Conservation (phyloP, 2,888 invertebrate genomes). For the Poecilobothrus nobilitatus region DNA sequence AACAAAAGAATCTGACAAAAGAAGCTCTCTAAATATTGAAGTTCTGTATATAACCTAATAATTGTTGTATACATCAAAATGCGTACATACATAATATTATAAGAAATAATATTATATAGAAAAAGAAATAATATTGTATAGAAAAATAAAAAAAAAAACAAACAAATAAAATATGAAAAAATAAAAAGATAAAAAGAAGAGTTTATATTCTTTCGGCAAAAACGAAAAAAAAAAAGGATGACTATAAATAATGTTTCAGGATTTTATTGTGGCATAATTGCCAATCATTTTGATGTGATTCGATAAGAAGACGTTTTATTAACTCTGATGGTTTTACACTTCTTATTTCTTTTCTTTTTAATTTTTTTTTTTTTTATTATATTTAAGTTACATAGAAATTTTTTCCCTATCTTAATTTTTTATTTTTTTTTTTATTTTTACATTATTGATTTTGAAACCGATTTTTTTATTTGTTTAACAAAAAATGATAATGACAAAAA, state of each 20-base stretch:
- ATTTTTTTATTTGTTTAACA: too few species aligned
- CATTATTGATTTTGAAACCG: too few species aligned
- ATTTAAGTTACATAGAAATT: too few species aligned
- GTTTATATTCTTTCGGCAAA: not conserved
- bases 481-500: too few species aligned
- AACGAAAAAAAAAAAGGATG: not conserved
- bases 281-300: slow-evolving; percentile 6
- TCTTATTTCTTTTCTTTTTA: not conserved
- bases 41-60: not conserved
- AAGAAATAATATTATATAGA: not conserved
- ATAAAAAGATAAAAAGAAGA: not conserved
- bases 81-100: not conserved
- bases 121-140: not conserved
- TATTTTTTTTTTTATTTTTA: too few species aligned
- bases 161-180: not conserved
- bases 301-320: slow-evolving; percentile 6
- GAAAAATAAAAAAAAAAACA: not conserved
- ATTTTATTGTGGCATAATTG: slow-evolving; percentile 5
- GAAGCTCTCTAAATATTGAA: too few species aligned
- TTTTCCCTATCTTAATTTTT: too few species aligned
- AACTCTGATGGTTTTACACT: slow-evolving; percentile 4
- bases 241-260: slow-evolving; percentile 6
- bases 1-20: too few species aligned
- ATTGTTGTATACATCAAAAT: not conserved
- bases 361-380: too few species aligned